Base-by-base conservation (phyloP, 2,888 invertebrate genomes). In the Margaritifera margaritifera region DNA sequence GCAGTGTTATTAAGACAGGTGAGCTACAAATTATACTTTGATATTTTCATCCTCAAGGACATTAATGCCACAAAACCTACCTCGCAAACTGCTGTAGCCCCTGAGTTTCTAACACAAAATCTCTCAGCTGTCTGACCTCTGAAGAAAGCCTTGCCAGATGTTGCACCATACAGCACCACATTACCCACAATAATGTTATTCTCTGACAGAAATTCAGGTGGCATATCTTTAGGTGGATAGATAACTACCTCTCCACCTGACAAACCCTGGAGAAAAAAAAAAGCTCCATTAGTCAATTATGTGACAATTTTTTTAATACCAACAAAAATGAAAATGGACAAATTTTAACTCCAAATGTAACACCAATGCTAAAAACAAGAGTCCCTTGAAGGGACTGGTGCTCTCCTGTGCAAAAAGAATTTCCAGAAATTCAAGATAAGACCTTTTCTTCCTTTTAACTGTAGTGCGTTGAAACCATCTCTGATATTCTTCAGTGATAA, bases 71-170 rank as follows among this genome's bases (percentile, higher is more conserved):
- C 19, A 25, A 50, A 15, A 56, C 85, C 84, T 71, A 92, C 92
- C 91, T 99, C 99, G 75, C 96, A 96, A 22, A 99, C 98, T 20
- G 98, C 98, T 51, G 93, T 92, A 56, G 95, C 98, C 5, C 99
- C 99, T 0, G 98, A 98, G 92, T 99, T 99, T 75, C 99, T 93
- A 24, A 99, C 99, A 89, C 97, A 98, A 92, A 99, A 99, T 50
- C 99, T 93, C 91, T 99, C 99, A 20, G 99, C 98, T 0, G 98
- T 98, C 82, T 98, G 96, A 67, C 99, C 97, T 65, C 97, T 86
- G 92, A 99, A 96, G 91, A 95, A 98, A 0, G 97, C 98, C 71
- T 93, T 93, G 19, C 99, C 99, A 2, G 94, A 93, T 0, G 99
- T 99, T 8, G 99, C 99, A 66, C 99, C 99, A 87, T 99, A 99